Evolutionary conservation across 1,140 invertebrate species (phyloP).

Genomic region (Amphibalanus amphitrite): DNA sequence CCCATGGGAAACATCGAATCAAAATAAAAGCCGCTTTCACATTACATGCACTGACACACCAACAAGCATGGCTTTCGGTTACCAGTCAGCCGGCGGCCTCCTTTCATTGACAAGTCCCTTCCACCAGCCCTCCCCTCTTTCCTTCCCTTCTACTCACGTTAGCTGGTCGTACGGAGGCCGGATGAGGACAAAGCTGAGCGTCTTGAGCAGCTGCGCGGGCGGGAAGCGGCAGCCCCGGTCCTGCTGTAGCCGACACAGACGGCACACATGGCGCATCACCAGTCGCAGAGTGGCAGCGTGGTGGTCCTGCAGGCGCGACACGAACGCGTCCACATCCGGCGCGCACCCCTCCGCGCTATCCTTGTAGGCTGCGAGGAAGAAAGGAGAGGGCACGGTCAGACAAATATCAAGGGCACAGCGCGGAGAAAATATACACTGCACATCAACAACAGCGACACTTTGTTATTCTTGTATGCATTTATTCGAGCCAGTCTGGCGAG

Average conservation of each 20-base stretch:
- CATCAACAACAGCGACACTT: background rate
- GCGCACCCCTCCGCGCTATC: background rate
- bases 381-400: background rate
- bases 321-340: background rate
- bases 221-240: background rate
- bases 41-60: too few species aligned
- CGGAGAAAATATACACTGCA: background rate
- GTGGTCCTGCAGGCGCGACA: background rate
- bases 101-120: too few species aligned
- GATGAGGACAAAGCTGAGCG: constrained; percentile 2
- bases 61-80: too few species aligned
- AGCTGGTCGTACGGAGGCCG: background rate
- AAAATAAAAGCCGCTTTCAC: too few species aligned
- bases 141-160: background rate
- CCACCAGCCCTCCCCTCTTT: too few species aligned
- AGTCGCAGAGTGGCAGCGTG: background rate
- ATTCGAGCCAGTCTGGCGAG: background rate
- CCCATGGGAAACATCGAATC: too few species aligned
- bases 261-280: background rate
- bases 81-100: too few species aligned
- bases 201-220: constrained; percentile 2
- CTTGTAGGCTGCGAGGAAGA: background rate
- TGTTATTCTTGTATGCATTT: background rate
- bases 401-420: background rate
- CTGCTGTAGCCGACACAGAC: background rate